Percentiles rank a stretch among this genome's conserved stretches.
phyloP scores from a whole-genome alignment of 2,888 invertebrate genomes.

The Cecidostiba fungosa region DNA sequence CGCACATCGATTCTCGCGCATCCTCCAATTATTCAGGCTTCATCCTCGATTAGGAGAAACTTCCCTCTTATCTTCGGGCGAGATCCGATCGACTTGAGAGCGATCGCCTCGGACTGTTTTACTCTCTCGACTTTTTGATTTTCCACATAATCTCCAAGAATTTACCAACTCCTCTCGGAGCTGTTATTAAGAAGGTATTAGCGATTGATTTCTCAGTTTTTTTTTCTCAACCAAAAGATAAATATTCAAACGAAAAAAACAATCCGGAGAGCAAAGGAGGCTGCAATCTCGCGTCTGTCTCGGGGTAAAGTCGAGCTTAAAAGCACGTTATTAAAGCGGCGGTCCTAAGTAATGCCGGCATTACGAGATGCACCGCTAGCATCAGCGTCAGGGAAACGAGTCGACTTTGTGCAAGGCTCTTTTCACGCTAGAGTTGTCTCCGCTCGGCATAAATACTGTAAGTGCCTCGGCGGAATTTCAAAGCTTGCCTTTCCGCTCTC shows the following conservation, averaged over 20 bases:
- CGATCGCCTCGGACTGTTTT: slow-evolving; percentile 26
- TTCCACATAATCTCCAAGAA: background rate
- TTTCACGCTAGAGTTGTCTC: slow-evolving; percentile 54
- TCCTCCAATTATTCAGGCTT: slow-evolving; percentile 68
- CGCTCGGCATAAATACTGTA: slow-evolving; percentile 58
- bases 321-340: slow-evolving; percentile 26
- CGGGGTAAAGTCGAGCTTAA: slow-evolving; percentile 1
- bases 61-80: slow-evolving; percentile 48
- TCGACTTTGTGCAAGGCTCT: slow-evolving; percentile 40
- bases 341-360: slow-evolving; percentile 4
- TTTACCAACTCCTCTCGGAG: background rate
- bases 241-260: background rate
- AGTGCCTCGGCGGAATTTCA: slow-evolving; percentile 60
- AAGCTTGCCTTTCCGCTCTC: slow-evolving; percentile 40
- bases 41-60: slow-evolving; percentile 61
- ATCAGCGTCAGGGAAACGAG: background rate
- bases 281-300: background rate
- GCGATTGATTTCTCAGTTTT: background rate
- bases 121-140: slow-evolving; percentile 32
- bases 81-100: slow-evolving; percentile 36
- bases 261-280: background rate
- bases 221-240: background rate
- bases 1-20: slow-evolving; percentile 66
- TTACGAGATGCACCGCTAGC: slow-evolving; percentile 22
- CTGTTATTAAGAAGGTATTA: background rate